phyloP scores from a whole-genome alignment of 2,113 vertebrate species.

The Rhinoptilus africanus region DNA sequence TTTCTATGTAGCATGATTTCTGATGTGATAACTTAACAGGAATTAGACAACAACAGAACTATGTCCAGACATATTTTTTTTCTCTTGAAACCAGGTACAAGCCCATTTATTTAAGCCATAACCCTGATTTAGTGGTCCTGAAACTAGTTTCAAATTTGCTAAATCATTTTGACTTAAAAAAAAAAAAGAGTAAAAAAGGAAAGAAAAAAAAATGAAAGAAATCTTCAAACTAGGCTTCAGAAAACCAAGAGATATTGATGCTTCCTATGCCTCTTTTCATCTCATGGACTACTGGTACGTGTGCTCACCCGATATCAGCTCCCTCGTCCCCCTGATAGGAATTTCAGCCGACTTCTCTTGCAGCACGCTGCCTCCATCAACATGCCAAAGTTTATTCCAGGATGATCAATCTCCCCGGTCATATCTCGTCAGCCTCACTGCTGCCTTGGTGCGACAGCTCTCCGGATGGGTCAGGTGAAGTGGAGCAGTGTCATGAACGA shows the following conservation, averaged over 20 bases:
- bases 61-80: neutral
- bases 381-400: neutral
- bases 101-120: neutral
- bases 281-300: neutral
- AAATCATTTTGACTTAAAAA: neutral
- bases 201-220: neutral
- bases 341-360: neutral
- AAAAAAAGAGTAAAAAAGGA: neutral
- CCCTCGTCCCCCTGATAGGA: fast-evolving
- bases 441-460: fast-evolving
- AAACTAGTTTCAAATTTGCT: neutral
- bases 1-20: neutral
- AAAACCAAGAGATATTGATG: fast-evolving
- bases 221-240: neutral
- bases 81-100: neutral
- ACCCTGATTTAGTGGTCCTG: neutral
- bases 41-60: neutral
- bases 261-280: neutral
- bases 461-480: fast-evolving
- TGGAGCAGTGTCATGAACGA: neutral
- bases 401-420: neutral
- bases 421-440: neutral
- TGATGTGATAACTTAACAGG: neutral
- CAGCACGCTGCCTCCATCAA: neutral
- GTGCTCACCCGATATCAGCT: neutral